A percentile compares a stretch with the other conserved stretches of the same genome.
phyloP scores from a whole-genome alignment of 2,797 vertebrate species.

The Bovichtus variegatus region DNA sequence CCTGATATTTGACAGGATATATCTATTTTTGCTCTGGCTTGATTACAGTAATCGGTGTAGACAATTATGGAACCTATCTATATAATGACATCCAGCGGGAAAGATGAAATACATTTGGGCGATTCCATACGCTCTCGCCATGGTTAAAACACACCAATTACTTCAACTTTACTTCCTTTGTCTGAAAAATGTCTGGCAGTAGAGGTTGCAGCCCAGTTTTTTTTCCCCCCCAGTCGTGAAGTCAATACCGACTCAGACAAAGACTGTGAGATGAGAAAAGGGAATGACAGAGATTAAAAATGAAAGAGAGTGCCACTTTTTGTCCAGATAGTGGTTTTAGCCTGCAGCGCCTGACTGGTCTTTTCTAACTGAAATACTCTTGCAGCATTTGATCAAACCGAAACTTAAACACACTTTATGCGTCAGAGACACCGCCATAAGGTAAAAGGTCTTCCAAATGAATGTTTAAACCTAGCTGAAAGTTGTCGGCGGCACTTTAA shows the following conservation, averaged over 20 bases:
- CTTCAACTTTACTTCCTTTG: conserved; percentile 44
- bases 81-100: conserved; percentile 26
- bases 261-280: conserved; percentile 62
- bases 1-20: conserved; percentile 13
- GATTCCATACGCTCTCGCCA: not conserved
- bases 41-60: conserved; percentile 24
- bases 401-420: conserved; percentile 49
- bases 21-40: conserved; percentile 33
- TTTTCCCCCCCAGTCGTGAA: conserved; percentile 25
- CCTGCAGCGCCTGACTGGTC: conserved; percentile 50
- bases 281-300: conserved; percentile 76
- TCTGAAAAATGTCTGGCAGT: conserved; percentile 13
- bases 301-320: conserved; percentile 68
- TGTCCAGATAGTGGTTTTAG: conserved; percentile 68
- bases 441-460: conserved; percentile 50
- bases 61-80: conserved; percentile 23
- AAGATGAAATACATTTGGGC: conserved; percentile 5
- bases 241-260: conserved; percentile 61
- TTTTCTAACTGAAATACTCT: conserved; percentile 39
- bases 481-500: conserved; percentile 39
- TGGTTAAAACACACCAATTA: conserved; percentile 36
- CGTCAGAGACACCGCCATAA: conserved; percentile 35
- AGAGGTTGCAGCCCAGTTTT: not conserved
- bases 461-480: conserved; percentile 31
- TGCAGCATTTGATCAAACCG: conserved; percentile 49